A percentile compares a stretch with the other conserved stretches of the same genome.
Evolutionary conservation across 1,140 invertebrate genomes (phyloP).

Genomic region (Trichonephila clavata): DNA sequence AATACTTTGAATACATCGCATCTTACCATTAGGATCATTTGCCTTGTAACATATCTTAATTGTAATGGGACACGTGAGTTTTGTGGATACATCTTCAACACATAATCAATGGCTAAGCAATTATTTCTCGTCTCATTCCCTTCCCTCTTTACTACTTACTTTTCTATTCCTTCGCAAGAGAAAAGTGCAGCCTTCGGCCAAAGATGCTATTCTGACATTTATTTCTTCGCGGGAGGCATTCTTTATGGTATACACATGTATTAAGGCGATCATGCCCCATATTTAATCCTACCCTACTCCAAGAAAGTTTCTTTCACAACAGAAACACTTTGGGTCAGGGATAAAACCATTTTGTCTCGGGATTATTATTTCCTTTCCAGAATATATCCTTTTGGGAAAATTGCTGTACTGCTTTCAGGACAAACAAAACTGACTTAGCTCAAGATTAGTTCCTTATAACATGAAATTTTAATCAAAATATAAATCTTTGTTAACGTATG

Average conservation of each 20-base stretch:
- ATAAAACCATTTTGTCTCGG: not conserved
- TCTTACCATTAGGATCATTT: not conserved
- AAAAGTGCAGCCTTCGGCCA: not conserved
- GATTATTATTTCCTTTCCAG: not conserved
- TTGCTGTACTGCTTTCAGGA: not conserved
- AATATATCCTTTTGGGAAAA: not conserved
- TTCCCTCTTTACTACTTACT: not conserved
- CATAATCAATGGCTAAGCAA: not conserved
- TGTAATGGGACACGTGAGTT: not conserved
- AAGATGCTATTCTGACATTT: not conserved
- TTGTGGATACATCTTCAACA: not conserved
- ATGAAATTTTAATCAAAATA: not conserved
- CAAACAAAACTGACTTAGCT: not conserved
- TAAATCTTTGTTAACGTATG: no score
- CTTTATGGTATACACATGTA: not conserved
- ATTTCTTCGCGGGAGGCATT: not conserved
- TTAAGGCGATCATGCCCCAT: conserved; percentile 9
- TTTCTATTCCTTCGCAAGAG: not conserved
- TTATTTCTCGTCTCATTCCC: not conserved
- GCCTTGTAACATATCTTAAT: not conserved
- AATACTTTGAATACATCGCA: not conserved
- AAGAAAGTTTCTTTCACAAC: not conserved
- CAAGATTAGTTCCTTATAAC: no score
- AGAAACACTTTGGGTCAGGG: not conserved
- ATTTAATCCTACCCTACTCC: not conserved